Conservation (phyloP, 2,113 vertebrate genomes). For the Okapia johnstoni region DNA sequence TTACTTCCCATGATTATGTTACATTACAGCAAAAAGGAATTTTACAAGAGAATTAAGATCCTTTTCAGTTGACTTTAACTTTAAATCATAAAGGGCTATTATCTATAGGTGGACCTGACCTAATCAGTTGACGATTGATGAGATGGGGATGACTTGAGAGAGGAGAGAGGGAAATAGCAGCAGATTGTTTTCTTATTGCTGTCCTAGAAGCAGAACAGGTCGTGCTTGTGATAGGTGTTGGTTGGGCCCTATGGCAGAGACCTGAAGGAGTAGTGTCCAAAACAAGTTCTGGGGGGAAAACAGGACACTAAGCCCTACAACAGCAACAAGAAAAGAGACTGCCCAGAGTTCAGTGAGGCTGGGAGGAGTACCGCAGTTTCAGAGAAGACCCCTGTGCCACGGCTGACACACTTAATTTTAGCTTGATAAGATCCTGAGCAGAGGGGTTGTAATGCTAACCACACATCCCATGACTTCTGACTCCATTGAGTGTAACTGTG, state of each 20-base stretch:
- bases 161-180: not conserved
- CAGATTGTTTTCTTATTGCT: not conserved
- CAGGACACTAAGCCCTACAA: too few species aligned
- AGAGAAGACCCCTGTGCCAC: not conserved
- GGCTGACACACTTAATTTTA: not conserved
- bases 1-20: not conserved
- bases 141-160: not conserved
- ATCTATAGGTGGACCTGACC: not conserved
- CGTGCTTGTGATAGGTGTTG: not conserved
- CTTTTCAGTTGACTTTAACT: not conserved
- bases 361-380: not conserved
- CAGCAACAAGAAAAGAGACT: not conserved
- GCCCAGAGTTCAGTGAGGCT: not conserved
- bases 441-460: not conserved
- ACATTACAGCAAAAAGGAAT: not conserved
- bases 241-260: not conserved
- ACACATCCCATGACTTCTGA: not conserved
- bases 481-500: not conserved
- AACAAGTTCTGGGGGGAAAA: not conserved
- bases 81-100: not conserved
- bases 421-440: not conserved
- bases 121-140: not conserved
- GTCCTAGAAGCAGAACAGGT: not conserved
- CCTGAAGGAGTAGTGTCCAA: too few species aligned
- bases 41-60: not conserved